Base-by-base conservation (phyloP, 2,113 vertebrate genomes). In the Leucopsar rothschildi region DNA sequence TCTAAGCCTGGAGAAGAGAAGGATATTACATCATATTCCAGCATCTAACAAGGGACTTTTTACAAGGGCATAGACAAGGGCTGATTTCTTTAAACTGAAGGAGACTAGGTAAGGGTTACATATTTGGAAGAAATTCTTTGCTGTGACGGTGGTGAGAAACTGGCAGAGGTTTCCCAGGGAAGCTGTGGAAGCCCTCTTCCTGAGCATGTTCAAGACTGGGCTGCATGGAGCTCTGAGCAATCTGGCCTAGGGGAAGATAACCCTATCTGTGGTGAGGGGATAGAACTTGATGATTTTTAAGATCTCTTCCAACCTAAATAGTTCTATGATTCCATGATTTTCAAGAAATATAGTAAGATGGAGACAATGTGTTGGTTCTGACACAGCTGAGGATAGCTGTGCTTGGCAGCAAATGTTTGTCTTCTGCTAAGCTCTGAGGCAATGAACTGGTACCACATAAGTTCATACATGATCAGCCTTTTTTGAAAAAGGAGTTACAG, bases 251-350 rank as follows among this genome's bases (percentile, higher is more conserved):
- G 22, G 18, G 14, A 69, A 69, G 14, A 19, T 16, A 17, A 13
- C 5, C 5, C 10, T 27, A 10, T 24, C 21, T 4, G 3, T 47
- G 14, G 17, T 15, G n/a, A 2, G 7, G 4, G 20, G 9, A 25
- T 19, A n/a, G 40, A 69, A 61, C 8, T 23, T 23, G 0, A 28
- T 44, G 37, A 27, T 61, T 80, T 64, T 80, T 65, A 15, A 35
- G 16, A 13, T 42, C 10, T 28, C 13, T 75, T 68, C 11, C 5
- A 18, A 55, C 4, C 2, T 33, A 47, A 53, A 68, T 39, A 39
- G 31, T 47, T 69, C 21, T 9, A 35, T 31, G 8, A 37, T 61
- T 76, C 14, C 4, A 19, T 19, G 56, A 55, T 91, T 92, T 95
- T 60, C 49, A 78, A 85, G 55, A 40, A 71, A 83, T 73, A 39